These are phyloP conservation scores for Etheostoma nigrum DNA, from an alignment of 2,797 vertebrate genomes.

Conservation along the genomic window DNA sequence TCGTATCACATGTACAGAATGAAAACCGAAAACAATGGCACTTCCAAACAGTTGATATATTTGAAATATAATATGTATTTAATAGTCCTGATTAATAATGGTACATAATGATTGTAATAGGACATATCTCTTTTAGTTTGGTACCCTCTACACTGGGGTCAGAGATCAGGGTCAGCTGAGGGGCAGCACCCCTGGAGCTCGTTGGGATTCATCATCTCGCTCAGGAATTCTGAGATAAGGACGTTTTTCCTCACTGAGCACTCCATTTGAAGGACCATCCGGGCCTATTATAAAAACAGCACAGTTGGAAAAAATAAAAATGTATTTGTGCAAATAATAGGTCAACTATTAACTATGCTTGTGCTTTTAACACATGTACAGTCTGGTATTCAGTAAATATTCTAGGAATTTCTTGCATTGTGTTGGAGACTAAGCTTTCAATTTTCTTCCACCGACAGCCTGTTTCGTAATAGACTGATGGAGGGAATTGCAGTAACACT, in stretches of 20 bases:
- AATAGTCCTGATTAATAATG: constrained; percentile 21
- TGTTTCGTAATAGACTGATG: background rate
- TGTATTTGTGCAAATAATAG: constrained; percentile 1
- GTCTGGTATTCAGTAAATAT: background rate
- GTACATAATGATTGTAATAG: constrained; percentile 36
- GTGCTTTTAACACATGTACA: background rate
- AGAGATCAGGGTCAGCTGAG: constrained; percentile 52
- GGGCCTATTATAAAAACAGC: constrained; percentile 13
- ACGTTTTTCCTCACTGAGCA: constrained; percentile 4
- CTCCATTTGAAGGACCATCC: constrained; percentile 16
- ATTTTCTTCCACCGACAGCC: background rate
- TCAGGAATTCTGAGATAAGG: constrained; percentile 1
- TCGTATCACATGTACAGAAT: too few species aligned
- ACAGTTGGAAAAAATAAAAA: constrained; percentile 16
- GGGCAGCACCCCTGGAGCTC: constrained; percentile 34
- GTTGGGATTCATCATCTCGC: constrained; percentile 35
- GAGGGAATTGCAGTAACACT: background rate
- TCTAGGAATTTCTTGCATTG: constrained; percentile 1
- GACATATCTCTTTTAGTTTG: constrained; percentile 37
- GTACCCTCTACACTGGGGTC: constrained; percentile 28
- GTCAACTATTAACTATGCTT: background rate
- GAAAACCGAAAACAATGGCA: too few species aligned
- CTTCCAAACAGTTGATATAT: background rate
- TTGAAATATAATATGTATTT: constrained; percentile 21
- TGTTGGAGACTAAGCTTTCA: background rate